A percentile compares a stretch with the other conserved stretches of the same genome.
Evolutionary conservation across 1,140 invertebrate genomes (phyloP).

Genomic region (Chelonus insularis): DNA sequence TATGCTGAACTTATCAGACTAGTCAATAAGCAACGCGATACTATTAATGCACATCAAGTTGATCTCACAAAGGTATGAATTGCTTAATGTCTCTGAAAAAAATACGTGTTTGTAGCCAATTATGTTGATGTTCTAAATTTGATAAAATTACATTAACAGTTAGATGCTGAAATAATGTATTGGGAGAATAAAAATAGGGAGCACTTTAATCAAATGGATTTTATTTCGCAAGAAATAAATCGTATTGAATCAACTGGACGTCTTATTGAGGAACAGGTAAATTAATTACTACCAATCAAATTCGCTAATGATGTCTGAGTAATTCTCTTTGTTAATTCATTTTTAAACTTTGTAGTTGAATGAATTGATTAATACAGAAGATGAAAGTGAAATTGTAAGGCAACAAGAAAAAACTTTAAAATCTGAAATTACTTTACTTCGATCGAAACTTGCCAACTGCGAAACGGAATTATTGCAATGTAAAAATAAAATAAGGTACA

Average conservation of each 20-base stretch:
- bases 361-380: conserved; percentile 77
- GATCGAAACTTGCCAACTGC: conserved; percentile 83
- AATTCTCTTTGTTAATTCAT: neutral
- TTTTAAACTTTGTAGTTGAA: conserved; percentile 63
- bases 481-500: conserved; percentile 82
- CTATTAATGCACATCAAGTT: conserved; percentile 83
- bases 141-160: conserved; percentile 58
- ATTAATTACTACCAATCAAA: conserved; percentile 38
- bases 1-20: conserved; percentile 76
- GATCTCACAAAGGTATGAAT: conserved; percentile 86
- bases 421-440: conserved; percentile 79
- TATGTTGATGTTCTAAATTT: conserved; percentile 4
- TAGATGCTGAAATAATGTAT: conserved; percentile 85
- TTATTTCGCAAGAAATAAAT: conserved; percentile 78
- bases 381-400: conserved; percentile 84
- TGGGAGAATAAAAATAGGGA: conserved; percentile 87
- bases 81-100: too few relatives aligned
- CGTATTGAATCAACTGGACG: conserved; percentile 75
- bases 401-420: conserved; percentile 85
- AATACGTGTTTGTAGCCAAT: too few relatives aligned
- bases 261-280: conserved; percentile 74
- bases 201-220: conserved; percentile 80
- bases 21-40: conserved; percentile 88
- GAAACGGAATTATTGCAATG: conserved; percentile 86
- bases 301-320: too few relatives aligned